Base-by-base conservation (phyloP, 2,797 vertebrate genomes). In the Thalassophryne amazonica region DNA sequence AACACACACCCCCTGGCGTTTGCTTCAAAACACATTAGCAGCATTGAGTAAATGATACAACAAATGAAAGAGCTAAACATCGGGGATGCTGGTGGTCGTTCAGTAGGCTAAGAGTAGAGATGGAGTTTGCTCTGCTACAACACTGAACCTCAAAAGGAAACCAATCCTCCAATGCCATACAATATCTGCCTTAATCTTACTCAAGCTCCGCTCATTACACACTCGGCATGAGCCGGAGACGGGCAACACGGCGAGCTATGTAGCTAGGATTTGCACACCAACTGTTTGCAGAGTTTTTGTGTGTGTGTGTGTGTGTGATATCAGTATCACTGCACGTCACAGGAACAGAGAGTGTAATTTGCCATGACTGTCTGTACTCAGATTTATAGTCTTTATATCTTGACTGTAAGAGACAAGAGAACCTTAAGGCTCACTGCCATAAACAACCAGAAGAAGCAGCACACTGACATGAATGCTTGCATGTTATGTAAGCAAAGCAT, bases 171-270 rank as follows among this genome's bases (percentile, higher is more conserved):
- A 55, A 33, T 23, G 50, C 64, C 36, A 61, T 46, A 69, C 61
- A 73, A 75, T 81, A 84, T 82, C 78, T 76, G 58, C 63, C 75
- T 73, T 86, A 87, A 87, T 84, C 85, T 83, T 37, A 73, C 69
- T 80, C 70, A 73, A 77, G 79, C 83, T 78, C 58, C 4, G 58
- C 78, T 84, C 78, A 83, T 83, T 86, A 84, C 80, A 82, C 72
- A 80, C 78, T 69, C 84, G 83, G 83, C 84, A 59, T 78, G 86
- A 54, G 73, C 56, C 43, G 47, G 73, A 75, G 73, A 73, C 57
- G 58, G 65, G 49, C 67, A 23, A 47, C 66, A 54, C 48, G 2
- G 68, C 71, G 59, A 73, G 69, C 50, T 59, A 33, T 58, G 48
- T 14, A 22, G 63, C 72, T 34, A 31, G 62, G 72, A 65, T 77